Base-by-base conservation (phyloP, 2,797 vertebrate genomes). In the Phataginus tricuspis region DNA sequence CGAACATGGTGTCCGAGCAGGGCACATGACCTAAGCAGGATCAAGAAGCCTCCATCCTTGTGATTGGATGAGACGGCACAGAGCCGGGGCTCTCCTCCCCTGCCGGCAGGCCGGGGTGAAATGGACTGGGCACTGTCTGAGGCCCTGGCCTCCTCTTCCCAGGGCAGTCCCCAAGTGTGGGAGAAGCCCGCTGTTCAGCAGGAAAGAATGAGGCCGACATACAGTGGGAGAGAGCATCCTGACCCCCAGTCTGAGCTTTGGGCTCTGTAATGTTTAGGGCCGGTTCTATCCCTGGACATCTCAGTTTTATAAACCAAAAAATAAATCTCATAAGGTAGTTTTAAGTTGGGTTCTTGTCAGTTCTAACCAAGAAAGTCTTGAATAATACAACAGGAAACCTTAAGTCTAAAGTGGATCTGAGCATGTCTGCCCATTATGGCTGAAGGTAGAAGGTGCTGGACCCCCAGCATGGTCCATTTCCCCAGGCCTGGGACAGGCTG, bases 351-450 rank as follows among this genome's bases (percentile, higher is more conserved):
- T 23, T 91, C 64, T 90, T 80, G 15, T 91, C 27, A 63, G 13
- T 69, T 96, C 61, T 82, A 95, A 77, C 25, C 39, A 92, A 94
- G 90, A 72, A 93, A 87, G 21, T 82, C 57, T 95, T 90, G 63
- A 55, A 31, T 59, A 74, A 75, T 49, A 71, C 92, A 92, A 86
- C 1, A 68, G 82, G 55, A 92, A 72, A 69, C 14, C 34, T 16
- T 5, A 85, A 69, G 37, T 71, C 49, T 18, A 59, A 69, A 77
- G 74, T 75, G 37, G 34, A 61, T 64, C 55, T 85, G 84, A 72
- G 83, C 37, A 18, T 66, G 10, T 64, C 63, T 87, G 51, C 57
- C n/a, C 34, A 59, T 18, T 42, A 5, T 18, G 51, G 49, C 21
- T n/a, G 25, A 59, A 69, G 61, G 31, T 4, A 11, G 57, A 5